phyloP scores from a whole-genome alignment of 1,140 invertebrate genomes.

The Brachionus angularis region DNA sequence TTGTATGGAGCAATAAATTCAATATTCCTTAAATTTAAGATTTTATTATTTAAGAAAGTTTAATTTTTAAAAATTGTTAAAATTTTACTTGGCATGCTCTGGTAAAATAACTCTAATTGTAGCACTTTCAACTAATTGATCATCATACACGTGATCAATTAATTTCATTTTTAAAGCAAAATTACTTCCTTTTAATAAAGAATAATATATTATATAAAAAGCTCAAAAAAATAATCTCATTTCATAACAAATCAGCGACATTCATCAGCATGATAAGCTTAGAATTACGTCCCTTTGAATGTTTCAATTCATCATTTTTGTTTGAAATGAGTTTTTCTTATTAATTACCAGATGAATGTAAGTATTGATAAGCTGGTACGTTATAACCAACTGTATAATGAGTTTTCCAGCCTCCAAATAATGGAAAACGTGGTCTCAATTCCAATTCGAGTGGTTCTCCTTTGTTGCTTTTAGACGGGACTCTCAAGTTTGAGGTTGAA shows the following conservation, averaged over 20 bases:
- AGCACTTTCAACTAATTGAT: slow-evolving; percentile 89
- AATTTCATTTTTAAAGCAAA: slow-evolving; percentile 81
- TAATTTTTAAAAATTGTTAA: too few species aligned
- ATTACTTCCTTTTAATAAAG: background rate
- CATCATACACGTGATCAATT: slow-evolving; percentile 91
- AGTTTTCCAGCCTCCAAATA: slow-evolving; percentile 98
- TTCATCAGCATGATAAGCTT: slow-evolving; percentile 41
- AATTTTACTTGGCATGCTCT: slow-evolving; percentile 74
- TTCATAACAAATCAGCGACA: slow-evolving; percentile 36
- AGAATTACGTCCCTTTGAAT: slow-evolving; percentile 30
- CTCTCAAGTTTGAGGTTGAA: slow-evolving; percentile 85
- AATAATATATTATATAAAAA: slow-evolving; percentile 58
- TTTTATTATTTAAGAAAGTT: too few species aligned
- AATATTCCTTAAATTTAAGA: slow-evolving; percentile 67
- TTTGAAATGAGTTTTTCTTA: too few species aligned
- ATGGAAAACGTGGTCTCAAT: slow-evolving; percentile 85
- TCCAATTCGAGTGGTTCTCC: slow-evolving; percentile 91
- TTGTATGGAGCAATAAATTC: slow-evolving; percentile 76
- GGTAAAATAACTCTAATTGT: slow-evolving; percentile 86
- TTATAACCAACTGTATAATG: slow-evolving; percentile 95
- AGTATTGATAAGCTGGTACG: slow-evolving; percentile 90
- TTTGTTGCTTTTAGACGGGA: slow-evolving; percentile 57
- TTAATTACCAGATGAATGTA: slow-evolving; percentile 71
- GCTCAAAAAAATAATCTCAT: slow-evolving; percentile 52
- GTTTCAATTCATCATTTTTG: slow-evolving; percentile 25